Percentiles rank a stretch among this genome's conserved stretches.
Evolutionary conservation across 2,888 invertebrate species (phyloP).

Genomic region (Drosophila infuscata): DNA sequence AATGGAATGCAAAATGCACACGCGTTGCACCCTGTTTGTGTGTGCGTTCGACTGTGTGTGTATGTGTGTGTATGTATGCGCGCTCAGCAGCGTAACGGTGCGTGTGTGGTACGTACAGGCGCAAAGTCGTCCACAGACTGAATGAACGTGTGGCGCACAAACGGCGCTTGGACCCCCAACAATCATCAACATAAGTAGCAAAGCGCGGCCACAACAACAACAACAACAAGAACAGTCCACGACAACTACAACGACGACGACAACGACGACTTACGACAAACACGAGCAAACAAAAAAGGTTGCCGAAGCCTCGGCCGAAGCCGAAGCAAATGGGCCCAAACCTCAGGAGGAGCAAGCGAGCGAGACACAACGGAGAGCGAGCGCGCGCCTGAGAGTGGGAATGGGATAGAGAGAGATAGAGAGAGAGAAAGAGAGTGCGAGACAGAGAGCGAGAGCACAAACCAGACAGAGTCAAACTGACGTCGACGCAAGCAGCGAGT

Average conservation of each 20-base stretch:
- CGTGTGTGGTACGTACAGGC: constrained; percentile 82
- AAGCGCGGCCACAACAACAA: constrained; percentile 59
- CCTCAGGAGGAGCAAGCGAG: constrained; percentile 70
- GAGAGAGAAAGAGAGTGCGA: constrained; percentile 12
- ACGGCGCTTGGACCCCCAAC: constrained; percentile 82
- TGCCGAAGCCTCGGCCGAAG: constrained; percentile 67
- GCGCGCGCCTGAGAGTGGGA: constrained; percentile 26
- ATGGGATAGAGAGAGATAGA: constrained; percentile 28
- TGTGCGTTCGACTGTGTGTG: constrained; percentile 29
- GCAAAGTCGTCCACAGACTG: constrained; percentile 84
- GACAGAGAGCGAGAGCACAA: constrained; percentile 56
- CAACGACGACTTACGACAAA: constrained; percentile 72
- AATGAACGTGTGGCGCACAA: constrained; percentile 82
- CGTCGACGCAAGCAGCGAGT: constrained; percentile 66
- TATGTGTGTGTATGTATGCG: constrained; percentile 41
- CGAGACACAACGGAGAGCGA: constrained; percentile 42
- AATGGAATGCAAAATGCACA: constrained; percentile 68
- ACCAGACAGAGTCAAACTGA: constrained; percentile 59
- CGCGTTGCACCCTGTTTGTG: constrained; percentile 36
- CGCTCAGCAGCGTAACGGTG: constrained; percentile 60
- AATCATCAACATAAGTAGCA: constrained; percentile 77
- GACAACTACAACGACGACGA: constrained; percentile 41
- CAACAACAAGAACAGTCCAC: constrained; percentile 49
- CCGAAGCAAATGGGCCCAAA: constrained; percentile 56
- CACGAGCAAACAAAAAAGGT: constrained; percentile 76